A percentile compares a stretch with the other conserved stretches of the same genome.
Evolutionary conservation across 1,140 invertebrate genomes (phyloP).

Genomic region (Sycophaga agraensis): DNA sequence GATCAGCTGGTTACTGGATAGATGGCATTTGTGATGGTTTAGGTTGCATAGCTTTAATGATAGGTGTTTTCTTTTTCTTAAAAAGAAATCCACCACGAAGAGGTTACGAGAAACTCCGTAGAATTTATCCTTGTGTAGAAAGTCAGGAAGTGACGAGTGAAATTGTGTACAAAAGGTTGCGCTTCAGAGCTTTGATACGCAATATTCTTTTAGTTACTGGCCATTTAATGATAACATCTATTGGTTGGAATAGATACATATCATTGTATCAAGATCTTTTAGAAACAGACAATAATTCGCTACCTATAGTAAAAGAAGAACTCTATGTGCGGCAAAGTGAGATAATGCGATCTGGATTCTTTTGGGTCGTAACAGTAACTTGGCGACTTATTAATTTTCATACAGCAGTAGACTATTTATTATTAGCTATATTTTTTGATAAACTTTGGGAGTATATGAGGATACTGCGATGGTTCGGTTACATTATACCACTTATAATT

Average conservation of each 20-base stretch:
- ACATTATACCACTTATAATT: constrained; percentile 59
- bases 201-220: constrained; percentile 68
- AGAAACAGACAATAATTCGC: constrained; percentile 61
- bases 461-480: constrained; percentile 65
- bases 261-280: constrained; percentile 74
- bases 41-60: constrained; percentile 68
- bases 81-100: constrained; percentile 67
- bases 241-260: constrained; percentile 80
- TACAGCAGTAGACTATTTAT: constrained; percentile 72
- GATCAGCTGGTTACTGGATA: constrained; percentile 70
- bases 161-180: constrained; percentile 54
- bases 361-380: constrained; percentile 71
- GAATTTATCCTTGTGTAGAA: constrained; percentile 45
- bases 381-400: constrained; percentile 83
- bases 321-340: constrained; percentile 42
- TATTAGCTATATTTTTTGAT: constrained; percentile 79
- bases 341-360: constrained; percentile 63
- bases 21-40: constrained; percentile 75
- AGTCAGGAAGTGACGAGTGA: constrained; percentile 18
- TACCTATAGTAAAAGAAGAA: constrained; percentile 59
- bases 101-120: constrained; percentile 66
- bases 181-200: constrained; percentile 62
- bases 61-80: constrained; percentile 67
- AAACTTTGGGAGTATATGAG: constrained; percentile 73
- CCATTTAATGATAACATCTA: constrained; percentile 70